A percentile compares a stretch with the other conserved stretches of the same genome.
Evolutionary conservation across 1,140 invertebrate species (phyloP).

Genomic region (Araneus ventricosus): DNA sequence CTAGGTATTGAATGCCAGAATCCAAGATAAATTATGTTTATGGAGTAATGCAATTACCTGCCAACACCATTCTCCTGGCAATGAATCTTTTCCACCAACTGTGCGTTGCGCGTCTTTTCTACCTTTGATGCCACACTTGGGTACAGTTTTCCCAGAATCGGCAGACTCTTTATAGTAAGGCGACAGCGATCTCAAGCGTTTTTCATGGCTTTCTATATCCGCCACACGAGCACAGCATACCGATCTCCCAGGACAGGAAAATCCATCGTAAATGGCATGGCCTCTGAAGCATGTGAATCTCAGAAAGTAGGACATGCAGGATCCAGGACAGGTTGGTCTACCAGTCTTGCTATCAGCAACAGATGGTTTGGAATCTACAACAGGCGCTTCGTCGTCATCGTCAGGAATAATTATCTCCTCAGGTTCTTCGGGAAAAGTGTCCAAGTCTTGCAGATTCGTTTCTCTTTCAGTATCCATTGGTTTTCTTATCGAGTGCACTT

Average conservation of each 20-base stretch:
- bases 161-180: constrained; percentile 54
- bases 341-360: not conserved
- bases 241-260: constrained; percentile 76
- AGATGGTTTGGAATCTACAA: not conserved
- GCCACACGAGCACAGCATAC: constrained; percentile 77
- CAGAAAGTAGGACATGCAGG: constrained; percentile 91
- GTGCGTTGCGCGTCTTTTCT: constrained; percentile 80
- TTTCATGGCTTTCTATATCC: constrained; percentile 76
- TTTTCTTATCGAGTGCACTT: not conserved
- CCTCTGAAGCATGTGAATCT: constrained; percentile 94
- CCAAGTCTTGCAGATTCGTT: too few species aligned
- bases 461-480: too few species aligned
- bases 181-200: constrained; percentile 55
- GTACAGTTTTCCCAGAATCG: constrained; percentile 22
- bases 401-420: constrained; percentile 63
- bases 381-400: constrained; percentile 49
- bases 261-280: constrained; percentile 74
- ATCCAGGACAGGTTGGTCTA: constrained; percentile 90
- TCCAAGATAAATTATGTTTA: not conserved
- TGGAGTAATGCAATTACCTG: constrained; percentile 82
- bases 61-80: constrained; percentile 96
- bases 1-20: not conserved
- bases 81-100: constrained; percentile 92
- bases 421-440: too few species aligned
- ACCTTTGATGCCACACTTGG: constrained; percentile 77